Base-by-base conservation (phyloP, 2,797 vertebrate genomes). In the Sebastes hubbsi region DNA sequence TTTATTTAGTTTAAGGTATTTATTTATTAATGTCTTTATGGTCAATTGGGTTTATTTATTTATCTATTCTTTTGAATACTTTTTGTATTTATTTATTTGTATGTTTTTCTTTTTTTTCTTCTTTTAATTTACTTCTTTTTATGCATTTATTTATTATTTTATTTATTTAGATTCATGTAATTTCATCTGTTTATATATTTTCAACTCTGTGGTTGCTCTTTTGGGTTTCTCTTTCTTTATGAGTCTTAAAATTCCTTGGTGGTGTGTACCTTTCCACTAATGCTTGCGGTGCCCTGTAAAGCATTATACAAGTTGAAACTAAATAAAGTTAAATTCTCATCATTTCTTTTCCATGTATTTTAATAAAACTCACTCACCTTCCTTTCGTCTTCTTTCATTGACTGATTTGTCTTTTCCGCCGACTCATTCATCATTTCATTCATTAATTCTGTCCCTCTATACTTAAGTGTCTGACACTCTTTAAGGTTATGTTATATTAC, bases 391-490 rank as follows among this genome's bases (percentile, higher is more conserved):
- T 30, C 55, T 60, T 25, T 46, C 42, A 46, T 11, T 29, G 30
- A 74, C 42, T 52, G 2, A 66, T 34, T 25, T 49, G 29, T 60
- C 42, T 13, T 52, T 46, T 7, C 2, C n/a, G 3, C 11, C 11
- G 4, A 38, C 54, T 75, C 76, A 25, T 54, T 59, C 36, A 59
- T 70, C 75, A 54, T 64, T 69, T 65, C 30, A 16, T 55, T 87
- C 13, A 49, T 68, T 55, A 38, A 55, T 36, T n/a, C 56, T 54
- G 65, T 11, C 9, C 52, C 46, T 46, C 24, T 20, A 0, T 2
- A 27, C 27, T 64, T 18, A 38, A 24, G 34, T 10, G 27, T 27
- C 59, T 7, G 42, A 65, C 46, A 22, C 58, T 24, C 55, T 34
- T 12, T 62, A 1, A 61, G 59, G 60, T 58, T 32, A 22, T 22